A percentile compares a stretch with the other conserved stretches of the same genome.
Evolutionary conservation across 2,888 invertebrate species (phyloP).

Genomic region (Coronaproctus castanopsis): DNA sequence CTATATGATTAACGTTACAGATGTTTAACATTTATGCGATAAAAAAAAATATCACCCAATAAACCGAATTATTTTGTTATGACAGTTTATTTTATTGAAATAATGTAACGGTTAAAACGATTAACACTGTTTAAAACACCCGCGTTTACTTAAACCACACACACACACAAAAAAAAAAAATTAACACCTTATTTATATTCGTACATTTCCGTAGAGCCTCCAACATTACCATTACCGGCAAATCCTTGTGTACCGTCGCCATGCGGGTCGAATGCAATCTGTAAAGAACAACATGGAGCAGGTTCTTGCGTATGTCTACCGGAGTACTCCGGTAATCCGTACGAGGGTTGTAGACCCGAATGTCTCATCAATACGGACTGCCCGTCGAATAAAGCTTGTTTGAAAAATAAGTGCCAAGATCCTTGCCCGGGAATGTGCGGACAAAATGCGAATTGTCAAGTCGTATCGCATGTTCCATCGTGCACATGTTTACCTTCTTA

Average conservation of each 20-base stretch:
- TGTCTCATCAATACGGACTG: constrained; percentile 36
- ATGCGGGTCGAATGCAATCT: constrained; percentile 32
- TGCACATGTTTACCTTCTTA: constrained; percentile 30
- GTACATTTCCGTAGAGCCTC: too few relatives aligned
- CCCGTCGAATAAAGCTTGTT: constrained; percentile 33
- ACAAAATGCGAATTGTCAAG: constrained; percentile 28
- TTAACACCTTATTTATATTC: too few relatives aligned
- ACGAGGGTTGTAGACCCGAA: constrained; percentile 36
- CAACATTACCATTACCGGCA: constrained; percentile 20
- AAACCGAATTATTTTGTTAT: too few relatives aligned
- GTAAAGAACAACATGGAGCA: constrained; percentile 31
- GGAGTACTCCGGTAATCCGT: constrained; percentile 35
- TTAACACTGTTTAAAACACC: too few relatives aligned
- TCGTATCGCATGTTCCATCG: constrained; percentile 24
- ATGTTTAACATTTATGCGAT: too few relatives aligned
- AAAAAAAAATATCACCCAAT: too few relatives aligned
- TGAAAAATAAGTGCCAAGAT: constrained; percentile 34
- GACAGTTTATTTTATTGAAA: too few relatives aligned
- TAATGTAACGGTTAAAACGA: too few relatives aligned
- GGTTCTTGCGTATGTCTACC: constrained; percentile 33
- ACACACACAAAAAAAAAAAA: too few relatives aligned
- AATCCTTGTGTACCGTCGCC: constrained; percentile 30
- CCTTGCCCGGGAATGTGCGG: constrained; percentile 37
- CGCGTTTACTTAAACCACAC: too few relatives aligned
- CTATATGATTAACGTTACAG: too few relatives aligned